A percentile compares a stretch with the other conserved stretches of the same genome.
Conservation (phyloP, 2,888 invertebrate genomes). For the Cephus runcator region DNA sequence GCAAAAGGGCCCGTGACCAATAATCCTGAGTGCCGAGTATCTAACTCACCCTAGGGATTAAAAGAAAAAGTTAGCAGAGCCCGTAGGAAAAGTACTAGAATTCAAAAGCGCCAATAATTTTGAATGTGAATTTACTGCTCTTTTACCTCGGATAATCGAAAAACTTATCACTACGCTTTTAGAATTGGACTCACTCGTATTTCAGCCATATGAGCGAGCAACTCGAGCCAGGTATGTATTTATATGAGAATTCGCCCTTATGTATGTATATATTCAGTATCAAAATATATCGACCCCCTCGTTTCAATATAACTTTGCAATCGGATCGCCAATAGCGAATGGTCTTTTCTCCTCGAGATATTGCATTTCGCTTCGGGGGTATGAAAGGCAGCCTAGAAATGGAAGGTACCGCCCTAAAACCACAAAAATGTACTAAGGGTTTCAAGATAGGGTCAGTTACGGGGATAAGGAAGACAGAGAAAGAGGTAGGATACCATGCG, state of each 20-base stretch:
- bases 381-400: neutral
- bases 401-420: neutral
- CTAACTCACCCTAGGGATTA: neutral
- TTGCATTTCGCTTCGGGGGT: neutral
- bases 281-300: neutral
- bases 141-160: neutral
- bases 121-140: neutral
- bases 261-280: neutral
- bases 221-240: neutral
- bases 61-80: neutral
- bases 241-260: neutral
- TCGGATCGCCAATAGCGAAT: neutral
- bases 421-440: neutral
- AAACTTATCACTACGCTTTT: neutral
- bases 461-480: slow-evolving; percentile 16
- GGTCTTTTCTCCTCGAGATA: neutral
- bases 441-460: neutral
- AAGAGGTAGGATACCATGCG: slow-evolving; percentile 17
- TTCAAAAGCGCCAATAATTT: neutral
- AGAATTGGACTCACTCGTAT: neutral
- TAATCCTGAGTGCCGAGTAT: neutral
- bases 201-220: neutral
- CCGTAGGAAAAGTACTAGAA: neutral
- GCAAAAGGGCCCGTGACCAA: slow-evolving; percentile 44
- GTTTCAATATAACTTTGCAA: neutral